Evolutionary conservation across 2,888 invertebrate genomes (phyloP), one percentile per base, ranked within the genome.

Genomic region (Drosophila quinaria): DNA sequence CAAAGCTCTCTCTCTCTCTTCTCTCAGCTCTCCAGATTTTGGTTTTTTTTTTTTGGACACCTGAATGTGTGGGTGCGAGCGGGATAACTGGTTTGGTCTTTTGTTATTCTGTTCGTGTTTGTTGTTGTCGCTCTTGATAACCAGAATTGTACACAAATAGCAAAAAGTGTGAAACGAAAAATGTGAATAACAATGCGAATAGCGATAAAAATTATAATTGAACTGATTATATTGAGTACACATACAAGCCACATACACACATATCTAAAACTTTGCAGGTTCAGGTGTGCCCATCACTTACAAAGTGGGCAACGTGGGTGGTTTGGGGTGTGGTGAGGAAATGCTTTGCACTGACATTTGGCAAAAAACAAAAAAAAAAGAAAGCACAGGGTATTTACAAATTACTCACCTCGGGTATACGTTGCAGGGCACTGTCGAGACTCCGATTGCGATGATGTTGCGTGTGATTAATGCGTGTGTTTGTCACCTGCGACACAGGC

Each of bases 371-470:
- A 50, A 52, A 25, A 37, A 6, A 29, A 29, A 29, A 8, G 29
- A 25, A 17, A 17, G 8, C 9, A 17, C 17, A 49, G 11, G 6
- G 31, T 47, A 31, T 10, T 13, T 17, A n/a, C n/a, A 25, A 10
- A 51, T 55, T 64, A 90, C 90, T 91, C 77, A 93, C 97, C 94
- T 97, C 97, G 70, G 97, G 97, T 91, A 97, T 97, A 92, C 97
- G 94, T 92, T 97, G 97, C 77, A 97, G 94, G 70, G 97, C 97
- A 66, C 97, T 97, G 93, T 98, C 97, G 92, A 97, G 94, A 91
- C 97, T 97, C 80, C 97, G 95, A 94, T 97, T 97, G 87, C 97
- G 95, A 93, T 97, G 97, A 92, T 97, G 97, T 89, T 95, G 95
- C 78, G 96, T 93, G 80, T 92, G 89, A 88, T 93, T 93, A 65